Base-by-base conservation (phyloP, 2,888 invertebrate species). In the Crepidodera aurea region DNA sequence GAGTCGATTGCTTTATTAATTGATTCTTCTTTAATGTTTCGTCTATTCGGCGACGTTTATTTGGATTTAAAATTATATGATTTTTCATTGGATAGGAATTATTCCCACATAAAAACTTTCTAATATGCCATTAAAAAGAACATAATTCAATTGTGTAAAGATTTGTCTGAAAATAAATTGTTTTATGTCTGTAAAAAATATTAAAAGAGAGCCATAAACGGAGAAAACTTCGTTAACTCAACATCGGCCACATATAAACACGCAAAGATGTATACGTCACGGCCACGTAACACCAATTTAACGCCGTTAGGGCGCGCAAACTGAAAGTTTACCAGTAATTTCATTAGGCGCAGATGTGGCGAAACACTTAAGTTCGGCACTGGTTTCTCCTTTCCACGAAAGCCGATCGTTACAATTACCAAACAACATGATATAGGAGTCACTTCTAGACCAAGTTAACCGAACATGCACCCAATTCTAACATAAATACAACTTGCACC, bases 341-440 rank as follows among this genome's bases (percentile, higher is more conserved):
- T 71, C 69, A 71, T 71, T 70, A 66, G 60, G 62, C 68, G 64
- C 70, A 71, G 71, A 69, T 71, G 70, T 63, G 70, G 65, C 68
- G 68, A 67, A 68, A 71, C 71, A 66, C 67, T 69, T 62, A 67
- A 65, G 63, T 62, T 50, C 62, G 63, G 63, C 68, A 66, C 67
- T 61, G 64, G 62, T 66, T 69, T 69, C 64, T 27, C 39, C 61
- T 58, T 57, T 29, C 25, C 12, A 37, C 27, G 42, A 22, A 50
- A 32, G 34, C 39, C 39, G 65, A 68, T 66, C 67, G 68, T 63
- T 63, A 63, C 64, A 64, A 69, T 69, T 69, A 69, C 67, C 64
- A 63, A 68, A 62, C 60, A 50, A 56, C 62, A 60, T 68, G 67
- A 70, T 70, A 64, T 65, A 67, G 60, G 58, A 62, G 66, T 55